These are phyloP conservation scores for Halichondria panicea DNA, from an alignment of 37 sponge, comb jelly and placozoan species.

Conservation along the genomic window DNA sequence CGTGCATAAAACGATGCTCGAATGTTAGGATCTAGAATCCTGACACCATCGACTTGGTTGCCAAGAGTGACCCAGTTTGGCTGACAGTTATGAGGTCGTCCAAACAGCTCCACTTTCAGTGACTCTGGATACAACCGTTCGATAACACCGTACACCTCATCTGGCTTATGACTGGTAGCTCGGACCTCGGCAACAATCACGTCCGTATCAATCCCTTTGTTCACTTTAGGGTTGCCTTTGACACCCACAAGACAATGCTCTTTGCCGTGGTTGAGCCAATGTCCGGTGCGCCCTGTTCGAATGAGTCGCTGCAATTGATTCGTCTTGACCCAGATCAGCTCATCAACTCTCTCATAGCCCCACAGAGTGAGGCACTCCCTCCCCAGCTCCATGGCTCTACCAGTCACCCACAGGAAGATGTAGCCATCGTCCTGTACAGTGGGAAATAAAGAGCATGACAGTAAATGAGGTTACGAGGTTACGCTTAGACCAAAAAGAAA, in stretches of 20 bases:
- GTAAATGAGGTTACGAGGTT: too few species aligned
- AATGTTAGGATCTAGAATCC: slow-evolving; percentile 59
- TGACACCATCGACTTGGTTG: slow-evolving; percentile 90
- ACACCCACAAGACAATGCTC: slow-evolving; percentile 97
- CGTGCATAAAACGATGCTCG: slow-evolving; percentile 41
- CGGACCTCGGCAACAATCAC: slow-evolving; percentile 93
- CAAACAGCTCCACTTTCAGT: slow-evolving; percentile 92
- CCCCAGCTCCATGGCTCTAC: slow-evolving; percentile 96
- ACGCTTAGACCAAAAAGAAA: too few species aligned
- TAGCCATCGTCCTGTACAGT: slow-evolving; percentile 94
- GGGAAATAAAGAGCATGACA: too few species aligned
- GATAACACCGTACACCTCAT: slow-evolving; percentile 94
- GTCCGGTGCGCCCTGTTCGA: slow-evolving; percentile 94
- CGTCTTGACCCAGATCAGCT: slow-evolving; percentile 96
- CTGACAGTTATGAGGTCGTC: slow-evolving; percentile 91
- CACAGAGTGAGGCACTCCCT: slow-evolving; percentile 90
- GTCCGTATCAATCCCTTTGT: slow-evolving; percentile 89
- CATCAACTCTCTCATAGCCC: slow-evolving; percentile 93
- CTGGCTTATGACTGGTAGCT: slow-evolving; percentile 94
- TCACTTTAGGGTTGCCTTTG: slow-evolving; percentile 80
- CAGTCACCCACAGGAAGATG: slow-evolving; percentile 98
- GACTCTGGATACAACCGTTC: slow-evolving; percentile 91
- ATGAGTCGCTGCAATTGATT: slow-evolving; percentile 97
- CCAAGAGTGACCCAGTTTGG: slow-evolving; percentile 97
- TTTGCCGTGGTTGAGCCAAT: slow-evolving; percentile 99